These are phyloP conservation scores for Salmo trutta DNA, from an alignment of 2,797 vertebrate species.

Conservation along the genomic window DNA sequence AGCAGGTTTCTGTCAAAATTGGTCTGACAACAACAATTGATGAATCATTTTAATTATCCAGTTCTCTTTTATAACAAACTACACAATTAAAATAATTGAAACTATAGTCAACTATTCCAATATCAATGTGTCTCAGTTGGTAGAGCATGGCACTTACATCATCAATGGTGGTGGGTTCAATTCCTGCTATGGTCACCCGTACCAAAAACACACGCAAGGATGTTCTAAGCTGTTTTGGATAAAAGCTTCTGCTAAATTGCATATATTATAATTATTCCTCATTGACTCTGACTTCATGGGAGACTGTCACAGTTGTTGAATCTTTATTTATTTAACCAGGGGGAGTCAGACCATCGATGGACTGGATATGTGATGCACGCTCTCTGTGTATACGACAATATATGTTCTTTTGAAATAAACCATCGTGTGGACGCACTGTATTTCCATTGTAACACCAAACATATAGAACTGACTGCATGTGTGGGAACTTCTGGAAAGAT, in stretches of 20 bases:
- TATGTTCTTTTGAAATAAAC: constrained; percentile 36
- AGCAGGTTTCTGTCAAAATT: not conserved
- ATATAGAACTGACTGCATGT: constrained; percentile 62
- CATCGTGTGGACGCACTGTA: constrained; percentile 53
- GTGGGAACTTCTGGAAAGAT: constrained; percentile 49
- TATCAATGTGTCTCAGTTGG: not conserved
- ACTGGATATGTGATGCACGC: constrained; percentile 30
- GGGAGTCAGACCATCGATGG: no score
- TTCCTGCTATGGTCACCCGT: no score
- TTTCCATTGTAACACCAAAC: constrained; percentile 34
- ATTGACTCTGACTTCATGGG: not conserved
- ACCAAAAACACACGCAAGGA: no score
- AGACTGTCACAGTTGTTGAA: not conserved
- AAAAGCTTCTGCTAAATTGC: no score
- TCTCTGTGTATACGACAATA: constrained; percentile 55
- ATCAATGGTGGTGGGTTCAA: not conserved
- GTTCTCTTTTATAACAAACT: not conserved
- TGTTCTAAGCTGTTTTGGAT: no score
- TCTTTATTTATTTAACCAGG: no score
- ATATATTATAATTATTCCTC: constrained; percentile 17
- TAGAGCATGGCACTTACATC: not conserved
- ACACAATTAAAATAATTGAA: not conserved
- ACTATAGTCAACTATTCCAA: not conserved
- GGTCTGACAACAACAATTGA: not conserved
- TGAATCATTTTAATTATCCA: not conserved